Evolutionary conservation across 2,797 vertebrate genomes (phyloP).

Genomic region (Eremophila alpestris): DNA sequence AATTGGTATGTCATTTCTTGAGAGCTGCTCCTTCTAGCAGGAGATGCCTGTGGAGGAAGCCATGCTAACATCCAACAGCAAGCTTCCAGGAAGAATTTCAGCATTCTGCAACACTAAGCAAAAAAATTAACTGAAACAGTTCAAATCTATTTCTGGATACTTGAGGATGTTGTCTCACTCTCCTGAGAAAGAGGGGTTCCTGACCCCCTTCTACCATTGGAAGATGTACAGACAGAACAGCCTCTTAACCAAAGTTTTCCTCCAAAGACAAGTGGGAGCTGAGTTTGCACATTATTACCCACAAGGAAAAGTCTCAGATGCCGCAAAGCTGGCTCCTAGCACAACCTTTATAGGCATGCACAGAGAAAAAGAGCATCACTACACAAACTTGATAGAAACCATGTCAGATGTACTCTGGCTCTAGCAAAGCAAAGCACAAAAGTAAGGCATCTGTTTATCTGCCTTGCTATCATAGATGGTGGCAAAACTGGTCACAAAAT

Average conservation of each 20-base stretch:
- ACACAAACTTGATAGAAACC: neutral
- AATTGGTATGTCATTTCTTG: neutral
- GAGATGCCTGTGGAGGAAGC: neutral
- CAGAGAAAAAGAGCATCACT: neutral
- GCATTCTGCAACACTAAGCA: neutral
- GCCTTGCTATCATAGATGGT: neutral
- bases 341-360: rapidly evolving
- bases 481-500: neutral
- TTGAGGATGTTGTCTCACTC: neutral
- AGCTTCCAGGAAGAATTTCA: neutral
- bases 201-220: neutral
- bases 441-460: neutral
- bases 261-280: neutral
- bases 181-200: neutral
- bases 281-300: neutral
- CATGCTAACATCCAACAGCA: neutral
- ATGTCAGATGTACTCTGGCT: neutral
- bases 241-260: neutral
- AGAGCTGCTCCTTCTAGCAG: neutral
- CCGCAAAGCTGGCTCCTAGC: neutral
- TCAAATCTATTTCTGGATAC: neutral
- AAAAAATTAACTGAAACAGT: neutral
- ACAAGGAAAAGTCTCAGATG: neutral
- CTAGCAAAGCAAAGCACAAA: neutral
- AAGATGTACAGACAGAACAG: neutral